Evolutionary conservation across 2,797 vertebrate genomes (phyloP).

Genomic region (Danio kyathit): DNA sequence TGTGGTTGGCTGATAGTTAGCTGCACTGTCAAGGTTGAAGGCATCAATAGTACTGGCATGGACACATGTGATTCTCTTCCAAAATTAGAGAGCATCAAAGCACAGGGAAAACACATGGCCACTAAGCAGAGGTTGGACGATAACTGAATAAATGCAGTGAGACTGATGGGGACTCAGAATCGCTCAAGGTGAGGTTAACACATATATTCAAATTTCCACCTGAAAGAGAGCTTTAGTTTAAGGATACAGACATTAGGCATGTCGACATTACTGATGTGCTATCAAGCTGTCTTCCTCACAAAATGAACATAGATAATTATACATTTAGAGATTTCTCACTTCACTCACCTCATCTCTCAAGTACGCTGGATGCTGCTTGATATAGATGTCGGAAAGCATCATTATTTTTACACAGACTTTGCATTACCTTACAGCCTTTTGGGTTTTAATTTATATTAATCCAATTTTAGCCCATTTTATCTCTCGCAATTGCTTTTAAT

Average conservation of each 20-base stretch:
- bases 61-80: neutral
- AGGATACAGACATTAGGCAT: neutral
- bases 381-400: neutral
- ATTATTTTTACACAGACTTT: neutral
- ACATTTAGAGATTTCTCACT: neutral
- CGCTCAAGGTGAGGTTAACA: neutral
- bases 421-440: neutral
- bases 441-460: neutral
- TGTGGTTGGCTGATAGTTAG: constrained; percentile 5
- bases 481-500: neutral
- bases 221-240: neutral
- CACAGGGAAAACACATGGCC: neutral
- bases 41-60: neutral
- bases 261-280: neutral
- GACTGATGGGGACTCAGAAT: neutral
- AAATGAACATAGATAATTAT: neutral
- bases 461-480: neutral
- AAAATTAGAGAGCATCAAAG: constrained; percentile 9
- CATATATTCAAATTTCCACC: neutral
- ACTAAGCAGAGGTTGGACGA: neutral
- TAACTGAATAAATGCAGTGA: neutral
- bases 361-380: neutral
- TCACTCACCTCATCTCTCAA: neutral
- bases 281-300: neutral
- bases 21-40: constrained; percentile 6